Conservation (phyloP, 2,888 invertebrate species). For the Habroteleia sp. region DNA sequence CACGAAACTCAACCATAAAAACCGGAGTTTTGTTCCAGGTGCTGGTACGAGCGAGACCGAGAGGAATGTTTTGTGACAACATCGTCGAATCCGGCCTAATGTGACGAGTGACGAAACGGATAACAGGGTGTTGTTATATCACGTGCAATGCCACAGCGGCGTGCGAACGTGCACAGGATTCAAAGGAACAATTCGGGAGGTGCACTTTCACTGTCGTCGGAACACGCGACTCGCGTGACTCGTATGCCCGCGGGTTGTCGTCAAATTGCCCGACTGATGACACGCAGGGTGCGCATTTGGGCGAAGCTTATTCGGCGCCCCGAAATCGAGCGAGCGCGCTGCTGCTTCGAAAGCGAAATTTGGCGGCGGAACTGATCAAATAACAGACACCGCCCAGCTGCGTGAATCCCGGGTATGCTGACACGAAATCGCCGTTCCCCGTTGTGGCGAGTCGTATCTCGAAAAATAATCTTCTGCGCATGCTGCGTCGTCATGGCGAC, state of each 20-base stretch:
- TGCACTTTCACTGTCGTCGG: constrained; percentile 33
- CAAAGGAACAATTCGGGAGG: background rate
- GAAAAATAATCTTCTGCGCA: constrained; percentile 72
- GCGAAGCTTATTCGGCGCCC: no score
- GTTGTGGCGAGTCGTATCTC: constrained; percentile 52
- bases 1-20: constrained; percentile 1
- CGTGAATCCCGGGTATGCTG: constrained; percentile 77
- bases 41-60: background rate
- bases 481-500: constrained; percentile 80
- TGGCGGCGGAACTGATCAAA: constrained; percentile 77
- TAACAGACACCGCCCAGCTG: constrained; percentile 82
- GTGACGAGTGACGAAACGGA: background rate
- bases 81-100: no score
- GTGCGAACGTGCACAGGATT: background rate
- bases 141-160: background rate
- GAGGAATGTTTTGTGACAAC: background rate
- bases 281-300: constrained; percentile 10
- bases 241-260: background rate
- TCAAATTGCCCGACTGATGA: background rate
- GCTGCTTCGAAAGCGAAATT: constrained; percentile 61
- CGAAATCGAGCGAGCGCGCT: no score
- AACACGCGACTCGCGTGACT: constrained; percentile 26
- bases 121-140: background rate
- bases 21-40: background rate
- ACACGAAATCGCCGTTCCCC: constrained; percentile 70